Evolutionary conservation across 2,888 invertebrate species (phyloP), one percentile per base, ranked within the genome.

Genomic region (Alcis repandata): DNA sequence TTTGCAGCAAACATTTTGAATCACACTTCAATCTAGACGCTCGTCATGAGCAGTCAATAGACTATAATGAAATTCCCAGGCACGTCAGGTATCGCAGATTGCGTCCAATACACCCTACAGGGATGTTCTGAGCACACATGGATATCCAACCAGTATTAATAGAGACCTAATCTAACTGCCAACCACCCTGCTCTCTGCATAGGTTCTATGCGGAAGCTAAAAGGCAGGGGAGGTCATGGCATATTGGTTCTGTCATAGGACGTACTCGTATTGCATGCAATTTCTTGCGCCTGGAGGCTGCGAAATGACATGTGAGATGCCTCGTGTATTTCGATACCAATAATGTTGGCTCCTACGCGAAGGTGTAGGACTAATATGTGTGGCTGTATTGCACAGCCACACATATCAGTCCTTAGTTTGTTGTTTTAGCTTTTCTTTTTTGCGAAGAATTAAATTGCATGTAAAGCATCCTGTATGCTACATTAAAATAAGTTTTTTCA

Each of bases 1-100:
- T 69, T 73, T 68, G 68, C 60, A 56, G 69, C 65, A 74, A 79
- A 77, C 72, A 77, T 70, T 72, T 67, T 49, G 22, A 73, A 74
- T 73, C 75, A 78, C 72, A 75, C 78, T 82, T 77, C 81, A 82
- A 83, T 83, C 83, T 79, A 76, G 74, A 68, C 69, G 75, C 80
- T 82, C 82, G 83, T 83, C 85, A 85, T 86, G 82, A 86, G 79
- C 83, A 85, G 80, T 87, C 86, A 84, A 88, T 86, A 85, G 80
- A 83, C 84, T 79, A 81, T 91, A 91, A 91, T 91, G 87, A 90
- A 91, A 91, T 91, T 90, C 87, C 80, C 82, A 79, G 83, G 82
- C 81, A 86, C 83, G 86, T 85, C 87, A 91, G 89, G 87, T 91
- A 91, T 86, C 86, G 83, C 85, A 88, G 89, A 91, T 91, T 89